Evolutionary conservation across 1,140 invertebrate genomes (phyloP).

Genomic region (Papilio glaucus): DNA sequence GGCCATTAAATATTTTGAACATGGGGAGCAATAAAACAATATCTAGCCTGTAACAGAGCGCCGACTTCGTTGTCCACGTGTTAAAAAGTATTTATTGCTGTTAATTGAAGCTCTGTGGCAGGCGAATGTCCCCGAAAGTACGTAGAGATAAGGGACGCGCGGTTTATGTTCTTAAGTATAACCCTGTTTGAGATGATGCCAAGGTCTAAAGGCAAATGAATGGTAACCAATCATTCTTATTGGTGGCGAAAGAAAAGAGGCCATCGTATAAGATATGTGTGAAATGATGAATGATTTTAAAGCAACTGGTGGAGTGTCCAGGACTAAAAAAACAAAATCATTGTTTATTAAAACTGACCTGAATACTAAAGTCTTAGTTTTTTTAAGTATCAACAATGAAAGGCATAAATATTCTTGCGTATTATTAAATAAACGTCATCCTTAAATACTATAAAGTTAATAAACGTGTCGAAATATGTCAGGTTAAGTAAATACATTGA

Average conservation of each 20-base stretch:
- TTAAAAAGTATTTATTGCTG: background rate
- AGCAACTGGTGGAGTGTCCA: too few relatives aligned
- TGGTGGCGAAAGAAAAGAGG: too few relatives aligned
- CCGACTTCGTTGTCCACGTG: background rate
- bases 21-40: constrained; percentile 26
- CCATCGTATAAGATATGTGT: too few relatives aligned
- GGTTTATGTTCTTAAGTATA: background rate
- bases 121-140: background rate
- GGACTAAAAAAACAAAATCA: too few relatives aligned
- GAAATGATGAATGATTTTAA: too few relatives aligned
- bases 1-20: constrained; percentile 41
- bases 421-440: too few relatives aligned
- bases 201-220: too few relatives aligned
- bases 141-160: background rate
- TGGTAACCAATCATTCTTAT: too few relatives aligned
- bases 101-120: constrained; percentile 6
- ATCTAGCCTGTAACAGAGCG: constrained; percentile 15
- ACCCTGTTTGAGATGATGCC: background rate
- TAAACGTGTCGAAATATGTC: background rate
- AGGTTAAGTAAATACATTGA: too few relatives aligned
- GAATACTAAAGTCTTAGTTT: too few relatives aligned
- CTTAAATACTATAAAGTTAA: background rate
- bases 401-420: too few relatives aligned
- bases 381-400: background rate
- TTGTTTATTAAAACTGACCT: too few relatives aligned